A percentile compares a stretch with the other conserved stretches of the same genome.
Conservation (phyloP, 2,888 invertebrate species). For the Drosophila ustulata region DNA sequence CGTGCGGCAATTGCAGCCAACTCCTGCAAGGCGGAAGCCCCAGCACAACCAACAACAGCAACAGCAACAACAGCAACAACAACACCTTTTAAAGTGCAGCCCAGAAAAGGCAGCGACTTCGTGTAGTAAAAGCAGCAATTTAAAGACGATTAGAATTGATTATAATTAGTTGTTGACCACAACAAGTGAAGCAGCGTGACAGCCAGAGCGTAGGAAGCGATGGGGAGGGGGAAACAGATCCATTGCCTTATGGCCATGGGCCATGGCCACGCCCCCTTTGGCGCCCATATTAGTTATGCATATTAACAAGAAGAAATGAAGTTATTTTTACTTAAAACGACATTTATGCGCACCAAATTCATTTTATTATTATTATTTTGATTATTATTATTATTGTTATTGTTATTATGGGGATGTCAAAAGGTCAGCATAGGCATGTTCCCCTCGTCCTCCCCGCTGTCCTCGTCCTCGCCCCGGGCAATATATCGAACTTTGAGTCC, state of each 20-base stretch:
- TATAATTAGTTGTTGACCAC: conserved; percentile 78
- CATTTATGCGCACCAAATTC: conserved; percentile 72
- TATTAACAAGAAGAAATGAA: conserved; percentile 68
- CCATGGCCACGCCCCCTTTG: conserved; percentile 10
- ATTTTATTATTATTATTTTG: conserved; percentile 39
- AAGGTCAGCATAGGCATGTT: conserved; percentile 14
- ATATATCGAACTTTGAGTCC: conserved; percentile 1
- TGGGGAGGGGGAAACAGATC: neutral
- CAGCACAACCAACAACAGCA: conserved; percentile 18
- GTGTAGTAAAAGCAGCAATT: conserved; percentile 72
- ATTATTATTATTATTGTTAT: conserved; percentile 39
- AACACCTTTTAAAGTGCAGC: conserved; percentile 72
- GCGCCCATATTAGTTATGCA: conserved; percentile 42
- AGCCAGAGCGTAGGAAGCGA: too few relatives aligned
- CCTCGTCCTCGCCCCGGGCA: neutral
- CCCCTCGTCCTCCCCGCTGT: neutral
- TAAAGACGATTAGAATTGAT: conserved; percentile 83
- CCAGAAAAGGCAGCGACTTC: conserved; percentile 68
- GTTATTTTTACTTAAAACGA: conserved; percentile 79
- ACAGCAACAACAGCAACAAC: conserved; percentile 28
- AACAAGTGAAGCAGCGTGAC: conserved; percentile 31
- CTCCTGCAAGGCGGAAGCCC: conserved; percentile 68
- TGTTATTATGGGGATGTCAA: conserved; percentile 27
- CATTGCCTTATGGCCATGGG: conserved; percentile 14
- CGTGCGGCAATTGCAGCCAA: conserved; percentile 14